phyloP scores from a whole-genome alignment of 2,113 vertebrate species.

The Rhipidura dahli region DNA sequence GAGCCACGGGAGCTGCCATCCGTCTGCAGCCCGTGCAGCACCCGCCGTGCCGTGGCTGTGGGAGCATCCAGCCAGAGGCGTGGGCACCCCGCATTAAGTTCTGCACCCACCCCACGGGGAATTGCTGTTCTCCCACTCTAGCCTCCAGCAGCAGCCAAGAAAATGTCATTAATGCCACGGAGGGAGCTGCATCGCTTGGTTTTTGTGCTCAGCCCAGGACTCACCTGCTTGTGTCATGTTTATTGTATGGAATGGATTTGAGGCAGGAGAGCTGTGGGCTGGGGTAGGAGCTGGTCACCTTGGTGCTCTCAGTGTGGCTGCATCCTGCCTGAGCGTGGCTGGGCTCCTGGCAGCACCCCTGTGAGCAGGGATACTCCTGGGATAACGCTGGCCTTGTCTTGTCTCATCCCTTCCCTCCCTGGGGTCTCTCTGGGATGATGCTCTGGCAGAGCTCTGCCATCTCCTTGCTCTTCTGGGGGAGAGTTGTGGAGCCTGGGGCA shows the following conservation, averaged over 20 bases:
- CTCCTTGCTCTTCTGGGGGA: neutral
- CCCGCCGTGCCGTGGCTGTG: neutral
- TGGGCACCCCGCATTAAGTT: neutral
- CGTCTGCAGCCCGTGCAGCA: fast-evolving
- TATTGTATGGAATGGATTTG: neutral
- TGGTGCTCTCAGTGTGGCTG: neutral
- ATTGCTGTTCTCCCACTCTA: neutral
- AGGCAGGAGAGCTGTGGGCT: neutral
- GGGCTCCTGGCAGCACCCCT: fast-evolving
- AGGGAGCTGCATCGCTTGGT: neutral
- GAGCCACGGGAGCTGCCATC: neutral
- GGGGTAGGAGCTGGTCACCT: neutral
- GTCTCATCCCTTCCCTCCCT: neutral
- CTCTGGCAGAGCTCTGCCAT: neutral
- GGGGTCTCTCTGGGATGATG: too few species aligned
- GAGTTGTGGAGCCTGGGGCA: neutral
- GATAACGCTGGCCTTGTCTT: fast-evolving
- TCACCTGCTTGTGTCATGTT: neutral
- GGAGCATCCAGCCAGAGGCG: neutral
- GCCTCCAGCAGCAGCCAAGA: neutral
- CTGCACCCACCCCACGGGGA: neutral
- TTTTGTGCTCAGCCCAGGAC: neutral
- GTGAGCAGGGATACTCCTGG: neutral
- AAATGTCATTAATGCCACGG: neutral
- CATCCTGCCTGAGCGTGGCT: neutral